phyloP scores from a whole-genome alignment of 64 coral and sea anemone species.

The Montipora cactus region DNA sequence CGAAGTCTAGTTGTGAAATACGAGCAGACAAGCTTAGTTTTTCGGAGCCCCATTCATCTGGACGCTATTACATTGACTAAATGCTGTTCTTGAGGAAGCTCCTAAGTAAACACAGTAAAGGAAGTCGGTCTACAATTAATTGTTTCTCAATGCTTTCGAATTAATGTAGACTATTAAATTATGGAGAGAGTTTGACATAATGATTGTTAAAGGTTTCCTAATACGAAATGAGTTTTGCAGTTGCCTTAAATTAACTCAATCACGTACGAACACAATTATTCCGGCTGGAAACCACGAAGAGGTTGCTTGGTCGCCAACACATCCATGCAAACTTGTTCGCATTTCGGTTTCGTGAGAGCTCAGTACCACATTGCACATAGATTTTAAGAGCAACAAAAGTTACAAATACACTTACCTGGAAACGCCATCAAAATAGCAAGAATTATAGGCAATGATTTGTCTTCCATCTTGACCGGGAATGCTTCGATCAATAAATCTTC shows the following conservation, averaged over 20 bases:
- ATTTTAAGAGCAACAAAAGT: neutral
- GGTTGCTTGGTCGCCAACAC: too few relatives aligned
- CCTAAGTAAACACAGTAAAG: too few relatives aligned
- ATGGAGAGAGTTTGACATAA: neutral
- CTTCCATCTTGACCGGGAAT: neutral
- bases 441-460: neutral
- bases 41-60: neutral
- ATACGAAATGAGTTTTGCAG: neutral
- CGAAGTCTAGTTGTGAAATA: neutral
- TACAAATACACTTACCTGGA: conserved; percentile 5
- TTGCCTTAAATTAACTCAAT: neutral
- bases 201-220: neutral
- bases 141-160: too few relatives aligned
- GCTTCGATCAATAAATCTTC: neutral
- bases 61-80: too few relatives aligned
- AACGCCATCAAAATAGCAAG: neutral
- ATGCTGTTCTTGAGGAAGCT: too few relatives aligned
- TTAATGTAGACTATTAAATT: too few relatives aligned
- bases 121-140: too few relatives aligned
- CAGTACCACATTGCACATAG: neutral
- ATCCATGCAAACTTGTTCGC: too few relatives aligned
- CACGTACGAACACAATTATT: too few relatives aligned
- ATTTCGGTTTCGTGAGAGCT: too few relatives aligned
- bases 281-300: too few relatives aligned
- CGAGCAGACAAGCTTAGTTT: neutral